Conservation (phyloP, 2,113 vertebrate genomes). For the Elephas maximus region DNA sequence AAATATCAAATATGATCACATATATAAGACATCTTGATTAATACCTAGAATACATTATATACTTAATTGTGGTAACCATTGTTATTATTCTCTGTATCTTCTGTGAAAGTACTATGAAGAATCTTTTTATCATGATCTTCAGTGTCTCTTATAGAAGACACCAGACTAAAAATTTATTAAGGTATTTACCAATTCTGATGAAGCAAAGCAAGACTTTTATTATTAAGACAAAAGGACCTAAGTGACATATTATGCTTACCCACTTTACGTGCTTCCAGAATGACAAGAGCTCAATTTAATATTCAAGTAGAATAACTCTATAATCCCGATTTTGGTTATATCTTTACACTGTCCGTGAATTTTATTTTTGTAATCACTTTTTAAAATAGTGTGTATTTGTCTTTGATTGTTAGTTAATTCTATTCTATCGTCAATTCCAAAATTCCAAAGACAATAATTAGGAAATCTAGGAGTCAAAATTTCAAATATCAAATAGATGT, state of each 20-base stretch:
- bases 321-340: background rate
- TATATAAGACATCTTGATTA: background rate
- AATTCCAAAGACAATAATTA: background rate
- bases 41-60: background rate
- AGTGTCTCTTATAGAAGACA: background rate
- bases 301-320: background rate
- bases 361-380: slow-evolving; percentile 27
- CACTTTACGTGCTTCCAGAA: slow-evolving; percentile 30
- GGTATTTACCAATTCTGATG: background rate
- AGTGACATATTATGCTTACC: background rate
- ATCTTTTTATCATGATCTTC: background rate
- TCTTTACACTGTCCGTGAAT: background rate
- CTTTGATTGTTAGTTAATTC: background rate
- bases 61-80: background rate
- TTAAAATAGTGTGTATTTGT: background rate
- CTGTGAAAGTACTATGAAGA: background rate
- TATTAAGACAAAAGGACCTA: slow-evolving; percentile 1
- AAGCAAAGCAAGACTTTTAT: background rate
- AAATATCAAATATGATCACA: background rate
- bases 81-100: background rate
- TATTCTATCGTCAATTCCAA: background rate
- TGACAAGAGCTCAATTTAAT: background rate
- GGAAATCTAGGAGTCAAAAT: background rate
- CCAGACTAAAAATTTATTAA: background rate
- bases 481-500: background rate